These are phyloP conservation scores for Psittacula echo DNA, from an alignment of 2,797 vertebrate species.

Conservation along the genomic window DNA sequence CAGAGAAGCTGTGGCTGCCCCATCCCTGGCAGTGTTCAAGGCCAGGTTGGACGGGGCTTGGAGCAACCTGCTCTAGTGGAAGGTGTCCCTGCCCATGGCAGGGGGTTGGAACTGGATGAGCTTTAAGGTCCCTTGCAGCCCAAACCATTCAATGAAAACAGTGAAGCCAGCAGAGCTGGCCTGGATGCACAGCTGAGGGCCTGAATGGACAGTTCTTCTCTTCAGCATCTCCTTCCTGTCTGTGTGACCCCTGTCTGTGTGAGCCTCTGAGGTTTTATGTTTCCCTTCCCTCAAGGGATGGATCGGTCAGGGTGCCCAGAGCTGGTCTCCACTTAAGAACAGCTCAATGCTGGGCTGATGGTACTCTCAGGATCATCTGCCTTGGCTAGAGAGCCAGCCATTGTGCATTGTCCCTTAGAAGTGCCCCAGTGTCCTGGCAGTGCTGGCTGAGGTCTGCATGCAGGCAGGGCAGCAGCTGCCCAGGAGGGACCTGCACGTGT, in stretches of 20 bases:
- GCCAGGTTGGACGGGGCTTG: neutral
- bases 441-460: neutral
- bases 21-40: neutral
- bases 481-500: rapidly evolving
- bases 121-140: neutral
- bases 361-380: neutral
- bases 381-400: neutral
- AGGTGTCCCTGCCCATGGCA: neutral
- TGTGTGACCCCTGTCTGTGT: rapidly evolving
- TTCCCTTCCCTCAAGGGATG: neutral
- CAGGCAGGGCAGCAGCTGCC: neutral
- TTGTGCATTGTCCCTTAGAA: neutral
- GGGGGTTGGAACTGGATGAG: neutral
- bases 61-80: neutral
- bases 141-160: neutral
- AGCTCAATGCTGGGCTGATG: neutral
- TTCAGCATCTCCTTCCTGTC: neutral
- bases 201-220: neutral
- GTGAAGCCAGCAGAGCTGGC: neutral
- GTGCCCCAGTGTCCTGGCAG: neutral
- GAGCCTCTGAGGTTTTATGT: neutral
- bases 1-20: neutral
- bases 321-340: neutral
- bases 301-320: neutral
- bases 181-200: neutral